A percentile compares a stretch with the other conserved stretches of the same genome.
These are phyloP conservation scores for Botrylloides violaceus DNA, from an alignment of 23 tunicate genomes.

Conservation along the genomic window DNA sequence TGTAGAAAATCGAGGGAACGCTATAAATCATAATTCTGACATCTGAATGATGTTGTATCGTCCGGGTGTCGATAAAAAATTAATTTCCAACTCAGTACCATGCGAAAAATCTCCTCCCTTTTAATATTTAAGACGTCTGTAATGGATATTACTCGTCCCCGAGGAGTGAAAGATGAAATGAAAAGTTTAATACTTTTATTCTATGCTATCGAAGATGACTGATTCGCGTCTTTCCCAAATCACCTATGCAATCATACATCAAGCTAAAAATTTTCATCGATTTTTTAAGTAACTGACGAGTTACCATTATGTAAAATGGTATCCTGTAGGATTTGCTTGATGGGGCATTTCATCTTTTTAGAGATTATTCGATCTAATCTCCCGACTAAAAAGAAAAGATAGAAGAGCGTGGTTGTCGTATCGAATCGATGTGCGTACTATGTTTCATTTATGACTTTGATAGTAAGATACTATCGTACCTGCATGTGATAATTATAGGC, in stretches of 20 bases:
- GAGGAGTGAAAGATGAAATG: background rate
- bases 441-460: too few species aligned
- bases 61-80: background rate
- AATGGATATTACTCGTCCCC: background rate
- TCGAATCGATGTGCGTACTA: too few species aligned
- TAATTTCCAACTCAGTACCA: background rate
- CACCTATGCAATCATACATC: background rate
- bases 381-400: too few species aligned
- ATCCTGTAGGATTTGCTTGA: background rate
- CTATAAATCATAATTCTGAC: too few species aligned
- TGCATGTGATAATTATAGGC: too few species aligned
- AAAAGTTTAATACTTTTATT: background rate
- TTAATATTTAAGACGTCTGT: background rate
- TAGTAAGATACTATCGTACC: too few species aligned
- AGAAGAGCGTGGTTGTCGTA: too few species aligned
- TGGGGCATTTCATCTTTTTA: background rate
- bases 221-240: background rate
- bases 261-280: background rate
- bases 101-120: background rate
- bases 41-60: too few species aligned
- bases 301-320: background rate
- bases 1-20: too few species aligned
- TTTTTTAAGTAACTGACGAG: background rate
- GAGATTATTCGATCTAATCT: background rate
- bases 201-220: background rate